Conservation (phyloP, 2,888 invertebrate genomes). For the Mystacides longicornis region DNA sequence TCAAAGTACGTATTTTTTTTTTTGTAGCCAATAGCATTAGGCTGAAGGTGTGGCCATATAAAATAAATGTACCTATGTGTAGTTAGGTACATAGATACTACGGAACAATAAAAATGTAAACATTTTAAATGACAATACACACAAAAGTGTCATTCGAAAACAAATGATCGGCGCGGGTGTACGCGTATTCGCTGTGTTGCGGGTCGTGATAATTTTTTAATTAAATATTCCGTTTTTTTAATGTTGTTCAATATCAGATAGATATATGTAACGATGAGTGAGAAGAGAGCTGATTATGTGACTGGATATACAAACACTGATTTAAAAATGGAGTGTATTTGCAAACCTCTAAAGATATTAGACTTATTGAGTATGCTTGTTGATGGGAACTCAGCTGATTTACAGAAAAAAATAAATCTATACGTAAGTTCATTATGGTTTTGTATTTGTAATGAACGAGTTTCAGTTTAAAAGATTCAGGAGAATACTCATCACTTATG, state of each 20-base stretch:
- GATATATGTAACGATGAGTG: not conserved
- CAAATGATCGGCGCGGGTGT: not conserved
- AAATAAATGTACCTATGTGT: too few relatives aligned
- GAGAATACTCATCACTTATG: too few relatives aligned
- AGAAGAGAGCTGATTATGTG: not conserved
- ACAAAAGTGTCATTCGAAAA: not conserved
- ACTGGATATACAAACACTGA: not conserved
- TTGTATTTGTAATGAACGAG: too few relatives aligned
- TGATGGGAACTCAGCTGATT: conserved; percentile 40
- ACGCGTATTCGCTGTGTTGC: not conserved
- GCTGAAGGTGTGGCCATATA: too few relatives aligned
- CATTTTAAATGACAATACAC: conserved; percentile 12
- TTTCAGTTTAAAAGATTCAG: too few relatives aligned
- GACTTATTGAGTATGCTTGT: conserved; percentile 46
- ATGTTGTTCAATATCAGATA: not conserved
- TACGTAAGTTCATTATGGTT: conserved; percentile 40
- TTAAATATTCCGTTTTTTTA: not conserved
- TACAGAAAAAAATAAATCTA: conserved; percentile 53
- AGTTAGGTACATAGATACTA: too few relatives aligned
- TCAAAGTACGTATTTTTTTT: too few relatives aligned
- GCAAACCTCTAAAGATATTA: conserved; percentile 51
- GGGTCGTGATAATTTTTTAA: not conserved
- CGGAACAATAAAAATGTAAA: conserved; percentile 14
- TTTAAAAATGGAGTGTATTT: conserved; percentile 26
- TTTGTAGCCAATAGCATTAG: too few relatives aligned